Percentiles rank a stretch among this genome's conserved stretches.
phyloP scores from a whole-genome alignment of 2,113 vertebrate species.

The Dipodomys ordii region DNA sequence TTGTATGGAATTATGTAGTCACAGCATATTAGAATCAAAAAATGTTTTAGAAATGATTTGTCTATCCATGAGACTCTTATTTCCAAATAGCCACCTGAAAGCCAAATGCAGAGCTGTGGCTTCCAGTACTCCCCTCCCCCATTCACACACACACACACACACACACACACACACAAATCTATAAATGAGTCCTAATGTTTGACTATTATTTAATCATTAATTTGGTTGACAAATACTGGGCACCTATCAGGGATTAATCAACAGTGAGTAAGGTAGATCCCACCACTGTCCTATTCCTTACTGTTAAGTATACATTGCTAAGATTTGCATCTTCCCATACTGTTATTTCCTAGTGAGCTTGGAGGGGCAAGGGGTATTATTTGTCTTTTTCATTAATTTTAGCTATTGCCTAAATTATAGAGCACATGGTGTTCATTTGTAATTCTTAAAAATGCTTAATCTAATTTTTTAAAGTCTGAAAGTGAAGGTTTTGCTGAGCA shows the following conservation, averaged over 20 bases:
- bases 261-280: not conserved
- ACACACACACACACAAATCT: not conserved
- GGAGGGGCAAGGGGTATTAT: not conserved
- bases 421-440: constrained; percentile 44
- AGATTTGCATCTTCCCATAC: not conserved
- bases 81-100: too few species aligned
- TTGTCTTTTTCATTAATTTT: not conserved
- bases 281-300: not conserved
- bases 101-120: too few species aligned
- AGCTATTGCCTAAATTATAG: constrained; percentile 20
- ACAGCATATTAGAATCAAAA: not conserved
- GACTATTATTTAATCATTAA: not conserved
- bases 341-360: constrained; percentile 12
- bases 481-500: not conserved
- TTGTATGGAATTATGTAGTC: not conserved
- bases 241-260: not conserved
- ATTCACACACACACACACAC: too few species aligned
- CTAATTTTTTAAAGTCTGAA: not conserved
- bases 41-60: not conserved
- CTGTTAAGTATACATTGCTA: not conserved
- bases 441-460: constrained; percentile 20
- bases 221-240: not conserved
- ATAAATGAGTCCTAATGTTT: not conserved
- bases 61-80: too few species aligned
- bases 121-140: too few species aligned